These are phyloP conservation scores for Clarias macrocephalus DNA, from an alignment of 2,113 vertebrate species.

Conservation along the genomic window DNA sequence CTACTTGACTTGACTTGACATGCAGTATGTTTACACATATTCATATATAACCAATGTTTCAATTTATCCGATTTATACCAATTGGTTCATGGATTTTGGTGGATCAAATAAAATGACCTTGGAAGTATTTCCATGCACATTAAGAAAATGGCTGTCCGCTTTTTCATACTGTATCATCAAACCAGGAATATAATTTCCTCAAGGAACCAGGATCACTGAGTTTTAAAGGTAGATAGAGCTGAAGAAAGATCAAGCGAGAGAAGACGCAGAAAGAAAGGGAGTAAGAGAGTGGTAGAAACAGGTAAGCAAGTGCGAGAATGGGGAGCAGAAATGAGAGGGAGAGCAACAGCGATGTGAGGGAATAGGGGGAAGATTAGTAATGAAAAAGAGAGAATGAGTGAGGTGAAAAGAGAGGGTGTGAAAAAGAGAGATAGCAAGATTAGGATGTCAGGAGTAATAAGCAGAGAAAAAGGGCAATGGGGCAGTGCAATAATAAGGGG, in stretches of 20 bases:
- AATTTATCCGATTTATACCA: neutral
- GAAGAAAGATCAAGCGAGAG: neutral
- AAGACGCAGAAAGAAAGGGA: neutral
- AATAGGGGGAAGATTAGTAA: neutral
- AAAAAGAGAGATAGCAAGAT: neutral
- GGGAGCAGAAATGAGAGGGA: neutral
- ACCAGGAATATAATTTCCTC: neutral
- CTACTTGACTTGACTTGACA: too few species aligned
- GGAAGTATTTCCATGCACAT: neutral
- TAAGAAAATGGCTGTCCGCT: neutral
- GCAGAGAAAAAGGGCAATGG: slow-evolving; percentile 10
- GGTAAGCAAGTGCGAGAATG: neutral
- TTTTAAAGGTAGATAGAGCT: slow-evolving; percentile 4
- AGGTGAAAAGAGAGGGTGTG: neutral
- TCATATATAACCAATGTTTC: neutral
- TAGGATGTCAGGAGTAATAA: neutral
- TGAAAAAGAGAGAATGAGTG: neutral
- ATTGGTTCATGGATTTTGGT: neutral
- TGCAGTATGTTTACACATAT: neutral
- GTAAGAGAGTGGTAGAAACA: neutral
- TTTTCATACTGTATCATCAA: slow-evolving; percentile 6
- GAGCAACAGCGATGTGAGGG: neutral
- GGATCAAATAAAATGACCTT: neutral
- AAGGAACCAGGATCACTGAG: neutral
- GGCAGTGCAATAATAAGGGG: slow-evolving; percentile 8